Evolutionary conservation across 2,888 invertebrate genomes (phyloP).

Genomic region (Camponotus fellah): DNA sequence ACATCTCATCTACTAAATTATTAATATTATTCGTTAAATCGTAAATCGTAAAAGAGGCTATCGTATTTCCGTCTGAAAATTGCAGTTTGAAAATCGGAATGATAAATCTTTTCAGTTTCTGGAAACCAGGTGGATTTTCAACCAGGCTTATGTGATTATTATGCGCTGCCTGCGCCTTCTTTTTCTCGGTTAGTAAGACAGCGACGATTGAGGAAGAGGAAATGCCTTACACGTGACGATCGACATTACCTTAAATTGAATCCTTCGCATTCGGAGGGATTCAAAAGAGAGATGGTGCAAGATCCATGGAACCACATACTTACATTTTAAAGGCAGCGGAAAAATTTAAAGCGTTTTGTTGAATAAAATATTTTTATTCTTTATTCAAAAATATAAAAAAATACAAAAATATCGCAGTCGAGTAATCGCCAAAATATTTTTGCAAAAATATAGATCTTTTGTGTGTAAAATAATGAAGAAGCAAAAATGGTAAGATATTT

Average conservation of each 20-base stretch:
- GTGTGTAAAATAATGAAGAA: not conserved
- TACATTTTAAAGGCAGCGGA: conserved; percentile 44
- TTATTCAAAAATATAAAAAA: not conserved
- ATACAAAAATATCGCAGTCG: not conserved
- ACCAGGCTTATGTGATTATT: conserved; percentile 76
- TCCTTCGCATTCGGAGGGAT: conserved; percentile 54
- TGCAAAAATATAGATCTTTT: not conserved
- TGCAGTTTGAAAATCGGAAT: conserved; percentile 52
- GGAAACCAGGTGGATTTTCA: conserved; percentile 64
- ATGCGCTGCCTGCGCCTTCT: conserved; percentile 57
- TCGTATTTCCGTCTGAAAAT: conserved; percentile 39
- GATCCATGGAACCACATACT: conserved; percentile 50
- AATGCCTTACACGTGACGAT: conserved; percentile 53
- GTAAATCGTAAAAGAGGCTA: not conserved
- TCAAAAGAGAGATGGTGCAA: conserved; percentile 57
- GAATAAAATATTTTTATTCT: conserved; percentile 3
- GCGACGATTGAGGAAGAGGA: conserved; percentile 24
- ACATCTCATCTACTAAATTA: not conserved
- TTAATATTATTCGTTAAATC: not conserved
- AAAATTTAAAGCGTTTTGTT: not conserved
- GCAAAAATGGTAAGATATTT: not conserved
- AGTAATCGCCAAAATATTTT: not conserved
- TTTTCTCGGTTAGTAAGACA: conserved; percentile 46
- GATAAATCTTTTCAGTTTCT: conserved; percentile 69
- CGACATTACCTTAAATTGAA: conserved; percentile 61